Conservation (phyloP, 2,888 invertebrate genomes). For the Mayetiola destructor region DNA sequence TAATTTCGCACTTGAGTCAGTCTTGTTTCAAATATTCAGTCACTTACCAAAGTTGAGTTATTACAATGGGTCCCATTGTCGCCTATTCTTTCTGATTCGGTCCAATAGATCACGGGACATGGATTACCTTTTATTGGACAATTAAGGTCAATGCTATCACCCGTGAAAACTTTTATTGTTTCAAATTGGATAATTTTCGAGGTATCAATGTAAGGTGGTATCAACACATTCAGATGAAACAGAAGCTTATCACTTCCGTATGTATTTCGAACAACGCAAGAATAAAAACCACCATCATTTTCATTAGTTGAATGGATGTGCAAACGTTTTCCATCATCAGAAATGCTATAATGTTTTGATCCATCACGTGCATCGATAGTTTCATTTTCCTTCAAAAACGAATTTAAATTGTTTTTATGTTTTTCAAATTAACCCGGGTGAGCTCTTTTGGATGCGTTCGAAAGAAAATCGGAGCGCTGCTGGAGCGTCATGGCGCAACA, state of each 20-base stretch:
- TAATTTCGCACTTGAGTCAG: no score
- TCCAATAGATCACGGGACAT: background rate
- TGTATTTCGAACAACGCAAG: background rate
- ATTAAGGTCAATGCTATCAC: no score
- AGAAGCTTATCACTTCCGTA: background rate
- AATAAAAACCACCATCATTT: background rate
- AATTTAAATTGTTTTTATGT: no score
- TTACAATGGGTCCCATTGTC: background rate
- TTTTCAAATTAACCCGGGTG: no score
- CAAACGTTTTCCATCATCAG: background rate
- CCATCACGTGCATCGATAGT: no score
- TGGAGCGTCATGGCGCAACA: no score
- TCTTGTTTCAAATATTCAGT: no score
- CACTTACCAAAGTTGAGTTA: background rate
- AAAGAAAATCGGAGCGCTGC: no score
- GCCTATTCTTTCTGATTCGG: background rate
- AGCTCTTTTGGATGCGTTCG: no score
- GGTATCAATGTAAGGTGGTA: background rate
- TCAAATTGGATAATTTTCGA: background rate
- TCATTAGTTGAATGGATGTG: background rate
- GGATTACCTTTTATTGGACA: background rate
- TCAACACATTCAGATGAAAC: background rate
- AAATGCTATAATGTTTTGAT: no score
- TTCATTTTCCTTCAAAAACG: no score
- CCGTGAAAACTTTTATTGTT: background rate